Percentiles rank a stretch among this genome's conserved stretches.
Evolutionary conservation across 1,140 invertebrate genomes (phyloP).

Genomic region (Colletes gigas): DNA sequence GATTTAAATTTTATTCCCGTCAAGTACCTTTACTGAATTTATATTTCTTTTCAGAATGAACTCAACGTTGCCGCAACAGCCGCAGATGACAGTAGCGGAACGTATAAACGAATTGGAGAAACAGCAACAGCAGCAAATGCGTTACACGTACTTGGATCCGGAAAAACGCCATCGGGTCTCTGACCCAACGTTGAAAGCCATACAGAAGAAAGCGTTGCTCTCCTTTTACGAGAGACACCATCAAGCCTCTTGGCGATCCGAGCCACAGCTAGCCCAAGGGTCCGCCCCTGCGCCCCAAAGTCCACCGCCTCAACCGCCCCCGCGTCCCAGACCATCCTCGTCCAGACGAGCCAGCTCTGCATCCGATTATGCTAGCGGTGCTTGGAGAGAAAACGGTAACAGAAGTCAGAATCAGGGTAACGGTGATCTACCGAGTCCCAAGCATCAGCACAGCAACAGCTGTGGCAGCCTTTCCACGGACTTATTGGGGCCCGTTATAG

Average conservation of each 20-base stretch:
- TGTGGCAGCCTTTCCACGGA: slow-evolving; percentile 84
- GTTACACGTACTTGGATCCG: slow-evolving; percentile 88
- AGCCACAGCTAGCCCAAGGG: slow-evolving; percentile 82
- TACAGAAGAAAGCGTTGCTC: slow-evolving; percentile 92
- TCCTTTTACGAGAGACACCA: slow-evolving; percentile 92
- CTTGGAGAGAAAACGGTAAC: slow-evolving; percentile 72
- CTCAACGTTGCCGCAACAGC: slow-evolving; percentile 78
- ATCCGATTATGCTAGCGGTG: slow-evolving; percentile 84
- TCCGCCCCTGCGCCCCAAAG: slow-evolving; percentile 71
- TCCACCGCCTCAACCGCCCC: slow-evolving; percentile 82
- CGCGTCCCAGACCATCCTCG: slow-evolving; percentile 81
- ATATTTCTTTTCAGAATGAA: slow-evolving; percentile 66
- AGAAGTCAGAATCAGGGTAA: slow-evolving; percentile 52
- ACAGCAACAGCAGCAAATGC: slow-evolving; percentile 80
- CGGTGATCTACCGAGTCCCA: slow-evolving; percentile 71
- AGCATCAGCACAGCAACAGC: slow-evolving; percentile 84
- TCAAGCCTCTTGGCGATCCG: slow-evolving; percentile 83
- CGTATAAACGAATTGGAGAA: slow-evolving; percentile 88
- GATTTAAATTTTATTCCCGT: neutral
- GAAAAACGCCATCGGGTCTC: slow-evolving; percentile 88
- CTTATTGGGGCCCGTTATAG: slow-evolving; percentile 84
- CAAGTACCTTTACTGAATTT: neutral
- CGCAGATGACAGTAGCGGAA: slow-evolving; percentile 86
- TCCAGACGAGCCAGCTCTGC: slow-evolving; percentile 86
- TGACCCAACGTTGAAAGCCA: slow-evolving; percentile 90